Evolutionary conservation across 2,113 vertebrate genomes (phyloP), one percentile per base, ranked within the genome.

Genomic region (Xerus inauris): DNA sequence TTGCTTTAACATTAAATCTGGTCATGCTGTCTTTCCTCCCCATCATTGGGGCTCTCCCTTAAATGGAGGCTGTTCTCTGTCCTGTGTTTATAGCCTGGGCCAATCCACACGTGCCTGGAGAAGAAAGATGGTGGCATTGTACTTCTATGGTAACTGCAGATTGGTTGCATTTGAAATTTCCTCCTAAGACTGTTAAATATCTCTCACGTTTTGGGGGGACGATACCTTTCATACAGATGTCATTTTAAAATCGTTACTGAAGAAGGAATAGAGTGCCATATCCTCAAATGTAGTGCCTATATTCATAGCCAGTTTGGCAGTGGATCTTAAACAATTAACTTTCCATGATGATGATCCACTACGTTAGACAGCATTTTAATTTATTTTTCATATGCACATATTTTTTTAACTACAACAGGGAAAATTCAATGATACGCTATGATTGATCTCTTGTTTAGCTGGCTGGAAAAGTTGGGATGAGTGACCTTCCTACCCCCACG

Each of bases 1-100:
- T 91, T 47, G 65, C 47, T 59, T 67, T 72, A 79, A 54, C 32
- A 30, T 79, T 38, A 82, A 94, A 83, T 71, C 94, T 67, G 62
- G 51, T 51, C 59, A 9, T 54, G 69, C 75, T 38, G 65, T 65
- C 71, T 89, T 79, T 94, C 88, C 82, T 72, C 57, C 45, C 90
- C 30, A 22, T 77, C 32, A 28, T 45, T 54, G 72, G 32, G 38
- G 65, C 67, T 87, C 69, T 59, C 47, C 45, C 71, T 51, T 47
- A 35, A 90, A 87, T 49, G 51, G 77, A 42, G 65, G 49, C n/a
- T 32, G 14, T 59, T 89, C 40, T 51, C 75, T 89, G 16, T 84
- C 73, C 77, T 65, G 65, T 76, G 49, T 76, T 83, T 59, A 26
- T 62, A 32, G 49, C 28, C 4, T 20, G 72, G 42, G 40, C 13